phyloP scores from a whole-genome alignment of 23 tunicate genomes.

The Diplosoma virens region DNA sequence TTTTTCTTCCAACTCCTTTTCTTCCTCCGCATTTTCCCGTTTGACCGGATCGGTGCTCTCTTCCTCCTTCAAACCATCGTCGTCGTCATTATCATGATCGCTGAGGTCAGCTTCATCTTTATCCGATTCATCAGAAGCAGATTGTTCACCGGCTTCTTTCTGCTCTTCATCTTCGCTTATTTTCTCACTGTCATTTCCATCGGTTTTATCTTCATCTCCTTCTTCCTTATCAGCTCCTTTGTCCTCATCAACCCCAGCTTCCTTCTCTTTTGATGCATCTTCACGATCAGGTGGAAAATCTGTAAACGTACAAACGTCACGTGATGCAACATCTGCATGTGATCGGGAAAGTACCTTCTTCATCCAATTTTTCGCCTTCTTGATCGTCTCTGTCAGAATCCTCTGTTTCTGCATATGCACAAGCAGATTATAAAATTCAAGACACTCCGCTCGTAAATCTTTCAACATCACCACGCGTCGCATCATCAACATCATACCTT shows the following conservation, averaged over 20 bases:
- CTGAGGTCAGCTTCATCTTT: not conserved
- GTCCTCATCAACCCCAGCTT: slow-evolving; percentile 24
- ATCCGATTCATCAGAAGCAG: not conserved
- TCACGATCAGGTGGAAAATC: slow-evolving; percentile 13
- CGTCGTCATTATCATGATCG: slow-evolving; percentile 16
- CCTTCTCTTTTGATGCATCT: not conserved
- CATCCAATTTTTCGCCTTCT: not conserved
- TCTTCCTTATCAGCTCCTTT: slow-evolving; percentile 23
- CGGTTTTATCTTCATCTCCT: slow-evolving; percentile 16
- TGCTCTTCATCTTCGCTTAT: slow-evolving; percentile 15
- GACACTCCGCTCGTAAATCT: not conserved
- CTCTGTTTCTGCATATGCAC: not conserved
- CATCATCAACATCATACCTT: slow-evolving; percentile 11
- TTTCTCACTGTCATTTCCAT: slow-evolving; percentile 6
- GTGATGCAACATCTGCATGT: not conserved
- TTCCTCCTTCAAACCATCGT: not conserved
- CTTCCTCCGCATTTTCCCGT: not conserved
- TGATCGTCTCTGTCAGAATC: not conserved
- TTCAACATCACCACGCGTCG: not conserved
- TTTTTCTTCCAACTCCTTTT: slow-evolving; percentile 19
- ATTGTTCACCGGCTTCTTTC: slow-evolving; percentile 4
- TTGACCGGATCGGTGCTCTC: not conserved
- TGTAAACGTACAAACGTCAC: no score
- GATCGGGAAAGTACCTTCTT: not conserved
- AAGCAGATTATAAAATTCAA: not conserved